Conservation (phyloP, 2,797 vertebrate species). For the Chrosomus eos region DNA sequence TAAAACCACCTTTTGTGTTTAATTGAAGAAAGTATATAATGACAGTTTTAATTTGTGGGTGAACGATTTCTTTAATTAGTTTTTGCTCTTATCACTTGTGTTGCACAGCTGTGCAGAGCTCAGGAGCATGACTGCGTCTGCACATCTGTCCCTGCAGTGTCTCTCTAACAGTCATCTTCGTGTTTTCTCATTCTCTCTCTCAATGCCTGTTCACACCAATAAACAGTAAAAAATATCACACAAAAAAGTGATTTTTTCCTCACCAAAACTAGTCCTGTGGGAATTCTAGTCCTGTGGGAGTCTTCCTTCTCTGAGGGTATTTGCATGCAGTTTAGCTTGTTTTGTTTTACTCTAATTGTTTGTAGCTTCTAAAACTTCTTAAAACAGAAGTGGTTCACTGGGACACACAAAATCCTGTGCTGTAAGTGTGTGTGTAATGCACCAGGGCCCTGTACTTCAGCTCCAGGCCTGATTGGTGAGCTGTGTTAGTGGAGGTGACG, state of each 20-base stretch:
- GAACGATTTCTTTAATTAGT: not conserved
- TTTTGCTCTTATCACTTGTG: not conserved
- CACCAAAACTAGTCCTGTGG: not conserved
- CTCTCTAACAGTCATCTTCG: not conserved
- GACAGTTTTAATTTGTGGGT: not conserved
- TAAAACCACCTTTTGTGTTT: not conserved
- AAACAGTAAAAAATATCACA: not conserved
- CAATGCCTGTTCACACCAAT: not conserved
- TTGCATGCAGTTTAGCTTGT: not conserved
- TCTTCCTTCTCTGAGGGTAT: not conserved
- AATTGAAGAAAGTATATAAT: slow-evolving; percentile 9
- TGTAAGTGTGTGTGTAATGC: slow-evolving; percentile 1
- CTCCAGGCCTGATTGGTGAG: slow-evolving; percentile 25
- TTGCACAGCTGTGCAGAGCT: slow-evolving; percentile 1
- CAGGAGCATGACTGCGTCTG: not conserved
- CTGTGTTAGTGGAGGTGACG: slow-evolving; percentile 34
- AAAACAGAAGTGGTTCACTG: not conserved
- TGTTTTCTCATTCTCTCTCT: not conserved
- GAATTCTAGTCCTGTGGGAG: not conserved
- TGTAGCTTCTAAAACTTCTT: not conserved
- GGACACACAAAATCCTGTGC: not conserved
- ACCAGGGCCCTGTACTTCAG: slow-evolving; percentile 29
- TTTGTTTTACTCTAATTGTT: not conserved
- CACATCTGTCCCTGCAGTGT: slow-evolving; percentile 9
- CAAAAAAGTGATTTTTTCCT: not conserved